Base-by-base conservation (phyloP, 2,797 vertebrate species). In the Aulostomus chinensis region DNA sequence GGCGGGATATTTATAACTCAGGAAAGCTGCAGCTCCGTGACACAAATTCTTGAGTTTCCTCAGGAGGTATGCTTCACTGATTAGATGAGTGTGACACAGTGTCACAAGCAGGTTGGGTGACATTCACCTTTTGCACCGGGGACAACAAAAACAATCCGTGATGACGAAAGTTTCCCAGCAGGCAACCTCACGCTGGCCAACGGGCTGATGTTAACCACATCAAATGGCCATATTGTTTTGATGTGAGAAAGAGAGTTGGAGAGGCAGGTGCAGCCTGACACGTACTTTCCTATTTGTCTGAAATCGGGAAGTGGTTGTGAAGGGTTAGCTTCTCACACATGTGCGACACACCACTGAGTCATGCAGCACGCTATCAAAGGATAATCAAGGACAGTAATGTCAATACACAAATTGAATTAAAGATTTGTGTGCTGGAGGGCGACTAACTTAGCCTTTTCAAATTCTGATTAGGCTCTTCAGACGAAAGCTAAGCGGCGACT, bases 1-100 rank as follows among this genome's bases (percentile, higher is more conserved):
- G 65, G 45, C 62, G 15, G 65, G 80, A 61, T 87, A 92, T 92
- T 92, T 90, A 82, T 91, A 92, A 87, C 85, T 72, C 57, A 26
- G 78, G 86, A 84, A 87, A 88, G 78, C 81, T 67, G 80, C 66
- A 73, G 80, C 80, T 67, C 58, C 41, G 20, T 32, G 34, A 68
- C 78, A 65, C 57, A 54, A 65, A 85, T 76, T 81, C 86, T 77
- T 58, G 14, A 56, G 66, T 75, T 85, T 81, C 76, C 80, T 81
- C 71, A 57, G 78, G 73, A 80, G 78, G 67, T 59, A 21, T 9
- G 63, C 63, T 50, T 43, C 41, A 5, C 64, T 54, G 67, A 81
- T 78, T 67, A 53, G 63, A 58, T 1, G 17, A 61, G 29, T 9
- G 51, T 34, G 47, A 41, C 58, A 5, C 34, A 9, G 53, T 38